Evolutionary conservation across 2,113 vertebrate species (phyloP).

Genomic region (Oceanodroma tethys): DNA sequence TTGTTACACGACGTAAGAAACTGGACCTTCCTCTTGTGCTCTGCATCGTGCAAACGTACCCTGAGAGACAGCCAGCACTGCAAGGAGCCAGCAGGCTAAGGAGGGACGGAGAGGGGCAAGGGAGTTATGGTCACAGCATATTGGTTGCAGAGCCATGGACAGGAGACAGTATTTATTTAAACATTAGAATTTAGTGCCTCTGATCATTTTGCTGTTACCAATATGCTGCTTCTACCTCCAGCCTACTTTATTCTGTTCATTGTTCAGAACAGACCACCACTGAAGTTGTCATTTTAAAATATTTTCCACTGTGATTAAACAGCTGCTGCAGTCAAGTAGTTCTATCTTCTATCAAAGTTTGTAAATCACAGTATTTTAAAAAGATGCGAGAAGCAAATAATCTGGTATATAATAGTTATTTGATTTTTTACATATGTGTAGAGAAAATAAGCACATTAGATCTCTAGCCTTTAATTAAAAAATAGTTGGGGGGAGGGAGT

Average conservation of each 20-base stretch:
- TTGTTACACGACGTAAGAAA: not conserved
- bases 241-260: not conserved
- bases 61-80: not conserved
- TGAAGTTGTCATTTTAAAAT: slow-evolving; percentile 6
- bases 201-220: not conserved
- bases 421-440: slow-evolving; percentile 69
- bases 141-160: not conserved
- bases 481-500: slow-evolving; percentile 43
- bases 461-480: slow-evolving; percentile 74
- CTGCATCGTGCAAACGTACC: rapidly evolving
- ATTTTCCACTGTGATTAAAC: slow-evolving; percentile 33
- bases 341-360: not conserved
- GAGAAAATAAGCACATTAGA: slow-evolving; percentile 58
- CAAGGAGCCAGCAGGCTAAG: not conserved
- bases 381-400: not conserved
- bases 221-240: not conserved
- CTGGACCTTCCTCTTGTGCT: not conserved
- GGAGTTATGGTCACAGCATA: not conserved
- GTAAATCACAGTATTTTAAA: slow-evolving; percentile 21
- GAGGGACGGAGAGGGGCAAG: not conserved
- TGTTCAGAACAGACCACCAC: slow-evolving; percentile 37
- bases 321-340: not conserved
- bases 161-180: not conserved
- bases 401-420: slow-evolving; percentile 34
- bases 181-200: not conserved